These are phyloP conservation scores for Ernsta delagoae DNA, from an alignment of 2,888 invertebrate species.

Conservation along the genomic window DNA sequence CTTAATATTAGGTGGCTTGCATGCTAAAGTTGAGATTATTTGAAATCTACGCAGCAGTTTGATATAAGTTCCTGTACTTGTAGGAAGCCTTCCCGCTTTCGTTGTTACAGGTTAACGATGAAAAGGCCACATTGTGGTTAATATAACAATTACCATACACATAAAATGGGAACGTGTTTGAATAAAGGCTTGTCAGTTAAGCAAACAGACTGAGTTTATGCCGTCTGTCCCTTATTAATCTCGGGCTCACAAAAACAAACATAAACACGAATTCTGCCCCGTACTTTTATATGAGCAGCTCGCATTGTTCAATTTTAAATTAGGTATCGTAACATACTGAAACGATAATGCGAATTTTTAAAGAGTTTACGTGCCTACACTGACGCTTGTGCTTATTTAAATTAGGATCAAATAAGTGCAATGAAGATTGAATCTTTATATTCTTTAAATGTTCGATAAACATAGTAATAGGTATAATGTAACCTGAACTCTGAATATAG, in stretches of 20 bases:
- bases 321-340: not conserved
- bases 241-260: conserved; percentile 26
- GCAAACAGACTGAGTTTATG: conserved; percentile 20
- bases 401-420: no score
- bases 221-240: conserved; percentile 28
- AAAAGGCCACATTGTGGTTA: not conserved
- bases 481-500: no score
- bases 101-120: no score
- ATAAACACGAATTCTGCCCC: conserved; percentile 24
- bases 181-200: conserved; percentile 4
- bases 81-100: no score
- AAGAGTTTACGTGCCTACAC: not conserved
- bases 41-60: no score
- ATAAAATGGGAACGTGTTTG: conserved; percentile 3
- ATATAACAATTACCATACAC: not conserved
- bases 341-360: not conserved
- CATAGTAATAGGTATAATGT: no score
- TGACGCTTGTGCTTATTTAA: no score
- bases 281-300: conserved; percentile 10
- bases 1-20: no score
- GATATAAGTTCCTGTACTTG: no score
- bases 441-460: no score
- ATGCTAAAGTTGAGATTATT: no score
- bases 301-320: conserved; percentile 1
- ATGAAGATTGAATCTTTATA: no score